Percentiles rank a stretch among this genome's conserved stretches.
phyloP scores from a whole-genome alignment of 53 echinoderm and acorn worm species.

The Echinometra lucunter region DNA sequence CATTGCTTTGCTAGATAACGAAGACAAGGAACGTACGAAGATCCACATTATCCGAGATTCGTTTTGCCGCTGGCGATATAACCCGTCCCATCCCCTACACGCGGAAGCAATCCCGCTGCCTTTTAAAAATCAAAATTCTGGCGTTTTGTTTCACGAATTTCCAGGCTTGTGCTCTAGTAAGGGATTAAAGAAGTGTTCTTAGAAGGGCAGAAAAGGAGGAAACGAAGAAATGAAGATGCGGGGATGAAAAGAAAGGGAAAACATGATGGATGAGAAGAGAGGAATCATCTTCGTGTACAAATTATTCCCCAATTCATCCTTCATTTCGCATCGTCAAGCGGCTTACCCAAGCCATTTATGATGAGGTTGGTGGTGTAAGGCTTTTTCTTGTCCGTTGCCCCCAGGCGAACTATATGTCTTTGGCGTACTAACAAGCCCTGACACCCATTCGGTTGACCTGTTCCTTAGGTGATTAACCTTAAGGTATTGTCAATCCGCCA shows the following conservation, averaged over 20 bases:
- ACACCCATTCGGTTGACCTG: constrained; percentile 67
- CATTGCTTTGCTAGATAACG: constrained; percentile 1
- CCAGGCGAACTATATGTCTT: constrained; percentile 57
- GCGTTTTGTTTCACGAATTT: constrained; percentile 66
- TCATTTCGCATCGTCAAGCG: constrained; percentile 63
- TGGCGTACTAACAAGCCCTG: constrained; percentile 64
- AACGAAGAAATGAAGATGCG: constrained; percentile 11
- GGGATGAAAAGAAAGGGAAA: neutral
- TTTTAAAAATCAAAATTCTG: constrained; percentile 62
- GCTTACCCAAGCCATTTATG: constrained; percentile 70
- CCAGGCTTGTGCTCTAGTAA: constrained; percentile 3
- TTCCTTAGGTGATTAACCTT: constrained; percentile 62
- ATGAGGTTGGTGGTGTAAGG: constrained; percentile 50
- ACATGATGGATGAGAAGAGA: constrained; percentile 59
- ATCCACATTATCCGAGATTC: constrained; percentile 61
- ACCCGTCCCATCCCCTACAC: constrained; percentile 57
- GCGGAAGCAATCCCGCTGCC: constrained; percentile 54
- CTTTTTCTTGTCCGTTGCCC: constrained; percentile 50
- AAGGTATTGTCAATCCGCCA: constrained; percentile 53
- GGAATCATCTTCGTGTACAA: constrained; percentile 66
- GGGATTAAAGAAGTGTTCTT: constrained; percentile 48
- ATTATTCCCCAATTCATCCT: constrained; percentile 71
- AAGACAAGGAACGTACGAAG: constrained; percentile 5
- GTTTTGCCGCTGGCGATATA: constrained; percentile 57
- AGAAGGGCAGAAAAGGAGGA: neutral